phyloP scores from a whole-genome alignment of 1,140 invertebrate species.

The Drosophila nannoptera region DNA sequence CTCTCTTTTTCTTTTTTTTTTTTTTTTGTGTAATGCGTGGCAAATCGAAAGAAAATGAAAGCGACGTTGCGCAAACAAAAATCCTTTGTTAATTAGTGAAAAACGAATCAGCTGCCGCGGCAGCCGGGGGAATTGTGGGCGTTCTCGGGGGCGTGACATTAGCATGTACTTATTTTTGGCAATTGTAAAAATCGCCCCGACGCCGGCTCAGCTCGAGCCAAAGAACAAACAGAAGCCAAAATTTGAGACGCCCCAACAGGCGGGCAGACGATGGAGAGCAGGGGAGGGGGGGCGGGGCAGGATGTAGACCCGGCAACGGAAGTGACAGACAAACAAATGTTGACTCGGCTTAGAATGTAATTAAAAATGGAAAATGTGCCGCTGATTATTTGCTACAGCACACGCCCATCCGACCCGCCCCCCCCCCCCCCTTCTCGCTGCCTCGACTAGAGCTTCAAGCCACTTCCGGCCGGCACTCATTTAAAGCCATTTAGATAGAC shows the following conservation, averaged over 20 bases:
- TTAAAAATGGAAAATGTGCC: constrained; percentile 54
- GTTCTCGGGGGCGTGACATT: constrained; percentile 30
- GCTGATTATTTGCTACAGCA: constrained; percentile 45
- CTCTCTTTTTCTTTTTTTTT: no score
- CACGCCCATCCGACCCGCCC: neutral
- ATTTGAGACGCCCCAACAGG: neutral
- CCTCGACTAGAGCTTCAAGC: neutral
- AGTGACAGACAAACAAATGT: constrained; percentile 44
- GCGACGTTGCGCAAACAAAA: constrained; percentile 62
- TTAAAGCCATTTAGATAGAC: constrained; percentile 33
- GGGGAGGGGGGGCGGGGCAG: neutral
- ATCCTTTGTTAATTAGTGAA: constrained; percentile 70
- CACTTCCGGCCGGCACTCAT: neutral
- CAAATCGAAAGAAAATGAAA: constrained; percentile 66
- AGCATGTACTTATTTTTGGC: constrained; percentile 55
- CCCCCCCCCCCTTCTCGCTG: no score
- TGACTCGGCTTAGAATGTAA: constrained; percentile 53
- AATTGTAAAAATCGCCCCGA: constrained; percentile 47
- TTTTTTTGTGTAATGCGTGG: constrained; percentile 59
- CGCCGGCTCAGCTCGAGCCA: constrained; percentile 25
- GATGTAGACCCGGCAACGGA: constrained; percentile 3
- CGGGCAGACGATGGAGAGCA: neutral
- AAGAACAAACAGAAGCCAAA: constrained; percentile 32
- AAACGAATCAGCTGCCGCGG: constrained; percentile 20
- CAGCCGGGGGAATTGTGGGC: constrained; percentile 1